These are phyloP conservation scores for Psittacula cyanocephala DNA, from an alignment of 2,113 vertebrate genomes.

Conservation along the genomic window DNA sequence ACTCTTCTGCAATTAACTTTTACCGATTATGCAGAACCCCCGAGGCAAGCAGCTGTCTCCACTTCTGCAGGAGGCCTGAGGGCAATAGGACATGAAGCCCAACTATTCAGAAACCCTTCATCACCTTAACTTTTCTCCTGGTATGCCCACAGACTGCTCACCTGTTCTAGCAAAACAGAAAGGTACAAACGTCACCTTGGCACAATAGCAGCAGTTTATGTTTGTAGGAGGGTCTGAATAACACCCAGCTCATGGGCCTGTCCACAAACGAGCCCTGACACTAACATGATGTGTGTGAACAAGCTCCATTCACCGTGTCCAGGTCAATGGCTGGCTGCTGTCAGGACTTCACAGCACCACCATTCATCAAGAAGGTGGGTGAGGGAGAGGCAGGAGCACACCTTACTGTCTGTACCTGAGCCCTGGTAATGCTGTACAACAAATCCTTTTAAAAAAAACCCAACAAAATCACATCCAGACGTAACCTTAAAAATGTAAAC, in stretches of 20 bases:
- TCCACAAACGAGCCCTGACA: neutral
- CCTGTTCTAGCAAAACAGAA: neutral
- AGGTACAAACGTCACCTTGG: neutral
- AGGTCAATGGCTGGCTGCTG: neutral
- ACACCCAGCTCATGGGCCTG: neutral
- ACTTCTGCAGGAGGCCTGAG: neutral
- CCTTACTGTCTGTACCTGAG: neutral
- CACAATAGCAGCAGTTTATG: accelerated
- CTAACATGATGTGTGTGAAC: accelerated
- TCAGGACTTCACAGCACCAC: neutral
- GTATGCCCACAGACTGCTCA: neutral
- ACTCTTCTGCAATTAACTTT: conserved; percentile 22
- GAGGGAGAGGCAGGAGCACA: neutral
- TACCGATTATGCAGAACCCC: neutral
- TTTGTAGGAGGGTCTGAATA: neutral
- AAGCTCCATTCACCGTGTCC: neutral
- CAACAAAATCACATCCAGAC: neutral
- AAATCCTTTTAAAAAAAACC: neutral
- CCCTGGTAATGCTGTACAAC: neutral
- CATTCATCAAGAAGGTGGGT: neutral
- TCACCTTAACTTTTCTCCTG: neutral
- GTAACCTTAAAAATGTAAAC: conserved; percentile 4
- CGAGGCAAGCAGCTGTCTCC: conserved; percentile 11
- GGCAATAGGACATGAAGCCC: neutral
- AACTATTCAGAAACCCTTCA: neutral